phyloP scores from a whole-genome alignment of 1,140 invertebrate genomes.

The Trypoxylus dichotomus region DNA sequence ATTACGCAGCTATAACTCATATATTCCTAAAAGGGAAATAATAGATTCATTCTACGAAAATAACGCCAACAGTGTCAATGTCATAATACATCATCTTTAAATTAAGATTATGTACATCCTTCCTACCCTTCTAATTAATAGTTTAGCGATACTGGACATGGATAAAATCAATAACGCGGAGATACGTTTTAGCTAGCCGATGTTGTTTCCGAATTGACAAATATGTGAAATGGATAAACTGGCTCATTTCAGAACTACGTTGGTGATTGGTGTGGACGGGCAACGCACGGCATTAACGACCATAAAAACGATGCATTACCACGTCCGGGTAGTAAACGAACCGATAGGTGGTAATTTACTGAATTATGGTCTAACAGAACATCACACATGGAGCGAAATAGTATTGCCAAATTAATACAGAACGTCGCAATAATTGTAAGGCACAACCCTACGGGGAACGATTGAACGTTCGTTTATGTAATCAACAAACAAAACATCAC shows the following conservation, averaged over 20 bases:
- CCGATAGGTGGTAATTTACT: conserved; percentile 3
- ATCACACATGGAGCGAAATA: not conserved
- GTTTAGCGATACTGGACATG: not conserved
- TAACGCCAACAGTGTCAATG: too few species aligned
- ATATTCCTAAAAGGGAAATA: too few species aligned
- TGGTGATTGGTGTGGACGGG: not conserved
- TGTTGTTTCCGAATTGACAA: not conserved
- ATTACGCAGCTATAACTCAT: too few species aligned
- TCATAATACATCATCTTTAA: too few species aligned
- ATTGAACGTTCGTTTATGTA: too few species aligned
- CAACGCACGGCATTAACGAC: not conserved
- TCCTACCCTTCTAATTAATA: too few species aligned
- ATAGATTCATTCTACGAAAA: too few species aligned
- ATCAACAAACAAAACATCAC: too few species aligned
- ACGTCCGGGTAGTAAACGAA: not conserved
- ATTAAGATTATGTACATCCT: too few species aligned
- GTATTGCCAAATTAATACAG: not conserved
- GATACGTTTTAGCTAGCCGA: not conserved
- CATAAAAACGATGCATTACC: not conserved
- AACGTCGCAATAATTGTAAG: not conserved
- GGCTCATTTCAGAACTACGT: not conserved
- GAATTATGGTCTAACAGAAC: not conserved
- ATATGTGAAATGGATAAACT: not conserved
- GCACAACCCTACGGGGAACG: not conserved
- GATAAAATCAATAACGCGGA: not conserved